Percentiles rank a stretch among this genome's conserved stretches.
phyloP scores from a whole-genome alignment of 1,140 invertebrate genomes.

The Phocides pigmalion region DNA sequence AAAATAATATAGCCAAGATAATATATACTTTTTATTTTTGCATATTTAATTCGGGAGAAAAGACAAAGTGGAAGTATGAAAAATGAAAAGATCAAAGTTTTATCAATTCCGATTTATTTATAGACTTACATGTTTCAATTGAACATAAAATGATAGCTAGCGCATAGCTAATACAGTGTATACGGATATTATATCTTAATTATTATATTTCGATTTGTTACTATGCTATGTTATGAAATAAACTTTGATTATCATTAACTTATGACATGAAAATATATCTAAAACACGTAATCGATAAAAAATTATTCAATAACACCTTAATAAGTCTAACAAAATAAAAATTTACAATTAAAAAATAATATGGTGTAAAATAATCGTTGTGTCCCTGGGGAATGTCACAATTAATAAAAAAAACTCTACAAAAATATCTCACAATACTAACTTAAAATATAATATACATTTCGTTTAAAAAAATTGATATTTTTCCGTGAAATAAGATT shows the following conservation, averaged over 20 bases:
- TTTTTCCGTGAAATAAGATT: constrained; percentile 18
- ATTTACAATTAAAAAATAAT: constrained; percentile 71
- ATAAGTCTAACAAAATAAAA: constrained; percentile 78
- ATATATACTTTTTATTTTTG: too few species aligned
- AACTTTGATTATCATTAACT: constrained; percentile 42
- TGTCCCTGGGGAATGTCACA: constrained; percentile 69
- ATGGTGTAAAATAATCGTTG: constrained; percentile 75
- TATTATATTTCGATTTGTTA: constrained; percentile 39
- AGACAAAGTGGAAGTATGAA: background rate
- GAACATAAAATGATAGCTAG: constrained; percentile 59
- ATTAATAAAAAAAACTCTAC: constrained; percentile 59
- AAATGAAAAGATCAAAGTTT: constrained; percentile 49
- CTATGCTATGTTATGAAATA: constrained; percentile 41
- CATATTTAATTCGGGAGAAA: background rate
- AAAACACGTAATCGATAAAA: constrained; percentile 58
- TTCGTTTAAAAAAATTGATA: constrained; percentile 38
- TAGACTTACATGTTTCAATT: constrained; percentile 67
- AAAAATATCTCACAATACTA: constrained; percentile 68
- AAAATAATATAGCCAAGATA: too few species aligned
- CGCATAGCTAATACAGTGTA: constrained; percentile 54
- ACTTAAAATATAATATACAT: constrained; percentile 60
- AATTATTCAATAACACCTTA: constrained; percentile 60
- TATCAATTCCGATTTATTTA: constrained; percentile 78
- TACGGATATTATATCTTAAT: constrained; percentile 41
- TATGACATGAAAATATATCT: constrained; percentile 54